Base-by-base conservation (phyloP, 2,113 vertebrate species). In the Acanthochromis polyacanthus region DNA sequence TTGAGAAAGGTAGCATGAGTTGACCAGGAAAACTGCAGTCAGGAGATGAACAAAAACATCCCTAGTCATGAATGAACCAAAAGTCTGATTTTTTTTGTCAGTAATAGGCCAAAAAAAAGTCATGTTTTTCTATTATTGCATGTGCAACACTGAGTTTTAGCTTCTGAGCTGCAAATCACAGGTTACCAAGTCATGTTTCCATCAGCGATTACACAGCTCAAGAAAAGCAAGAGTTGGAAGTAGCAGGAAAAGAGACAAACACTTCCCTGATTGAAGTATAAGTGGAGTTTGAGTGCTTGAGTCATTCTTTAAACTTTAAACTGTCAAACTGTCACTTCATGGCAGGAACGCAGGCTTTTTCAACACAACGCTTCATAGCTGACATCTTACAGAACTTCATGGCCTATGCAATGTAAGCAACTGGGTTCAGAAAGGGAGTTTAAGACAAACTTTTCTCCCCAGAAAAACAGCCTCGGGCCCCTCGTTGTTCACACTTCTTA, bases 251-350 rank as follows among this genome's bases (percentile, higher is more conserved):
- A 22, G 19, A 12, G 50, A 28, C 3, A 65, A 71, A 68, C 22
- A 10, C 22, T 58, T 77, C 1, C 55, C 11, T 22, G 20, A 52
- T 30, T 63, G 45, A 56, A 32, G 58, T 58, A 51, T 55, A n/a
- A 78, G 71, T 32, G 70, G 51, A 19, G 45, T 32, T 57, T 46
- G 45, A 77, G 28, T 23, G 14, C 20, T 23, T 48, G 46, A 79
- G 75, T 78, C 59, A 53, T 79, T 78, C 59, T 70, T 17, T 53
- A 58, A 65, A 60, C 51, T 45, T 59, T 64, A 4, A 43, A 17
- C 17, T 45, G 53, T 75, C 45, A 68, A 60, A 22, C 61, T 83
- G 61, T 52, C 53, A 69, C 75, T 83, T 78, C 1, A 58, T 23
- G 11, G 60, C 10, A 64, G 52, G 32, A 50, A 53, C 56, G 5